phyloP scores from a whole-genome alignment of 2,113 vertebrate species.

The Colinus virginianus region DNA sequence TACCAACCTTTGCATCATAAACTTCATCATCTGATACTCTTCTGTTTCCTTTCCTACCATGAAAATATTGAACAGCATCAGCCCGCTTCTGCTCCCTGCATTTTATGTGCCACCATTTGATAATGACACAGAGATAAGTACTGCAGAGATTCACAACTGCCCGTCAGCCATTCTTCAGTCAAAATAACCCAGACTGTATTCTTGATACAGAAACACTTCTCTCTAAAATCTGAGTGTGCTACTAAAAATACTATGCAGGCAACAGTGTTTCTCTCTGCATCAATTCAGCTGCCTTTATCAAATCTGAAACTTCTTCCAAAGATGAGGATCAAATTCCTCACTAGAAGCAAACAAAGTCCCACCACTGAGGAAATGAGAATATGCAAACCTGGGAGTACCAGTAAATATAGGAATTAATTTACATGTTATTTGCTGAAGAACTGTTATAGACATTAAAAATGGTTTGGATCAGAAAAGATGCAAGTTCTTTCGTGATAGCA shows the following conservation, averaged over 20 bases:
- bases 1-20: background rate
- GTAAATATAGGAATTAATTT: background rate
- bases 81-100: background rate
- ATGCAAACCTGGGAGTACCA: background rate
- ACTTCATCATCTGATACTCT: background rate
- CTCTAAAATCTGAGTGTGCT: background rate
- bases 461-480: background rate
- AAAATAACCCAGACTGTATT: background rate
- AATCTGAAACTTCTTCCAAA: background rate
- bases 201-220: background rate
- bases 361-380: background rate
- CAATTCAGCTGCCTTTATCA: background rate
- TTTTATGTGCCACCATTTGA: background rate
- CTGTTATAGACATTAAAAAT: background rate
- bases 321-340: background rate
- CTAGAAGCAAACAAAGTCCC: background rate
- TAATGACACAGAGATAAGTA: background rate
- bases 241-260: background rate
- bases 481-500: background rate
- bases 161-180: background rate
- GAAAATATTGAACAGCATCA: background rate
- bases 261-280: background rate
- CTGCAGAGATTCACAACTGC: background rate
- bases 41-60: background rate
- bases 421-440: background rate